A percentile compares a stretch with the other conserved stretches of the same genome.
Evolutionary conservation across 1,140 invertebrate genomes (phyloP).

Genomic region (Trichonephila clavipes): DNA sequence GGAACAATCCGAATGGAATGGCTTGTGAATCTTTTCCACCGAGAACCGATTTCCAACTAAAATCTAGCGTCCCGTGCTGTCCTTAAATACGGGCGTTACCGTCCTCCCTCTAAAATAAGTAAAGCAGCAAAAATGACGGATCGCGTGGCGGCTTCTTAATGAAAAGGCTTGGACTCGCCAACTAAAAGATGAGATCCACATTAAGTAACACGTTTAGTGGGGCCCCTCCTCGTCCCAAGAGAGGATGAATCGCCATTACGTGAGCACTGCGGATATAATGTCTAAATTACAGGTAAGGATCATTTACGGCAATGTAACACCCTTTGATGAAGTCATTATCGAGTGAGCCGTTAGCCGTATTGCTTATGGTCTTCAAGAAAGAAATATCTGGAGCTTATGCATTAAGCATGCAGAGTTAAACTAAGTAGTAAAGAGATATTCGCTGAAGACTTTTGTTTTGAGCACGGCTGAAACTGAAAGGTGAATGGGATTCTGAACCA

Average conservation of each 20-base stretch:
- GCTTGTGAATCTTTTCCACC: background rate
- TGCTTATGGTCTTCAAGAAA: no score
- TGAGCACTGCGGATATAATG: constrained; percentile 50
- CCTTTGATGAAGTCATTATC: constrained; percentile 76
- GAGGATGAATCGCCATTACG: background rate
- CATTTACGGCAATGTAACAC: constrained; percentile 65
- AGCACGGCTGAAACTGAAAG: no score
- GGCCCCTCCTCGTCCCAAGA: constrained; percentile 66
- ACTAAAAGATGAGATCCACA: constrained; percentile 62
- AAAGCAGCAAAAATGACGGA: constrained; percentile 57
- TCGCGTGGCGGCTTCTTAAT: constrained; percentile 56
- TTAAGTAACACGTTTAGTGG: constrained; percentile 70
- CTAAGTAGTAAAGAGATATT: no score
- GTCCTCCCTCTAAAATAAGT: constrained; percentile 39
- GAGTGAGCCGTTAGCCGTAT: background rate
- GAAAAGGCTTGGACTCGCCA: constrained; percentile 55
- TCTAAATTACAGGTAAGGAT: constrained; percentile 75
- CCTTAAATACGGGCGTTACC: constrained; percentile 46
- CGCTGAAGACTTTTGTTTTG: no score
- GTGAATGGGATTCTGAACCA: no score
- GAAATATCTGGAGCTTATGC: no score
- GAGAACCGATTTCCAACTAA: background rate
- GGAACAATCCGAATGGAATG: no score
- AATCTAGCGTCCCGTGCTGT: background rate
- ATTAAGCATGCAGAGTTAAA: no score